Evolutionary conservation across 2,113 vertebrate genomes (phyloP), one percentile per base, ranked within the genome.

Genomic region (Lathamus discolor): DNA sequence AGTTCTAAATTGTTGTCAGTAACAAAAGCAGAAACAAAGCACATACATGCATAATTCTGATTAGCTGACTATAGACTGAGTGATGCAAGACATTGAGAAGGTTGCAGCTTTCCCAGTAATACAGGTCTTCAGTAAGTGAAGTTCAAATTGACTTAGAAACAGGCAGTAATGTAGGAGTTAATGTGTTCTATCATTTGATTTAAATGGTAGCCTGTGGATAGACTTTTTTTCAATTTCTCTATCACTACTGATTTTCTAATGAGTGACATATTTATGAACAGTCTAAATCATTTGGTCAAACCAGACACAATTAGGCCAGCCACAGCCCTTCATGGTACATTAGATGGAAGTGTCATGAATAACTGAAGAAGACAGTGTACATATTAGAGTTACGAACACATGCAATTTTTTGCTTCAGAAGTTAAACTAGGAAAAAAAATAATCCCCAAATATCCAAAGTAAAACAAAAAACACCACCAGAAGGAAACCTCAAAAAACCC

Each of bases 91-190:
- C 35, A 66, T 85, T 90, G 78, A 81, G 73, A 93, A 72, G 17
- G 14, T 7, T 68, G 19, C 11, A 82, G n/a, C 92, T 97, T 95
- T 89, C 22, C n/a, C 35, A 80, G 55, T 75, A 72, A 69, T 83
- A 35, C 17, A 61, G 46, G 43, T 75, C 72, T 92, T 88, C 68
- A 75, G 10, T 46, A 86, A 86, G 43, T 79, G 43, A 77, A 68
- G 27, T 66, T 93, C n/a, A 91, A 95, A 93, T 44, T 75, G 46
- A 94, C 22, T 83, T 93, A 91, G 66, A 91, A 93, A 73, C 9
- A 64, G 68, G 41, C 17, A 83, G 51, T 25, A 93, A 90, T 90
- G 91, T 74, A 76, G 46, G 15, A 83, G 7, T 6, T 92, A 69
- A 54, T 18, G 44, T 29, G 46, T 67, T 76, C 64, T 33, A 43